phyloP scores from a whole-genome alignment of 1,140 invertebrate species.

The Panagrolaimus sp. region DNA sequence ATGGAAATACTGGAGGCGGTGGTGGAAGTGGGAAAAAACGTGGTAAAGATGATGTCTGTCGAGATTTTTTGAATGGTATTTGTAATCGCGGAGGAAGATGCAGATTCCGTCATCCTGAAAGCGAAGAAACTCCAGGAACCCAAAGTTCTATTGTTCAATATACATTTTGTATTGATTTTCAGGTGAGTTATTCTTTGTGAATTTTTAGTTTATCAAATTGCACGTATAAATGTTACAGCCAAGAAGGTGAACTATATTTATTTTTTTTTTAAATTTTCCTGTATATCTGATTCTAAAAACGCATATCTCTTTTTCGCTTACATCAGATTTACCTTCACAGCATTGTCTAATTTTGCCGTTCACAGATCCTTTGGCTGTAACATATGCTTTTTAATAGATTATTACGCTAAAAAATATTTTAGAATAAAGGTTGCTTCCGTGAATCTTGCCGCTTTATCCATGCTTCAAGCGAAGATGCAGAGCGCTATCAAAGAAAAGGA shows the following conservation, averaged over 20 bases:
- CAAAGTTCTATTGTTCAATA: not conserved
- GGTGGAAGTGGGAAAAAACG: not conserved
- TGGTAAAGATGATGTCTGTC: constrained; percentile 59
- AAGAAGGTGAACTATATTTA: no score
- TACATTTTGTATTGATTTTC: constrained; percentile 19
- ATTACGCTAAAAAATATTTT: no score
- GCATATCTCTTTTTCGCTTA: no score
- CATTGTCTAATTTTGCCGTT: no score
- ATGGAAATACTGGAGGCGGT: constrained; percentile 4
- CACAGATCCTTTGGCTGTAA: no score
- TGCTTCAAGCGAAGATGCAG: constrained; percentile 16
- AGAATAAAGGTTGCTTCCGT: constrained; percentile 17
- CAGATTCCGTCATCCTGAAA: constrained; percentile 68
- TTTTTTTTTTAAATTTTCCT: no score
- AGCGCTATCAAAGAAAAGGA: constrained; percentile 15
- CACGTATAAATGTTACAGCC: no score
- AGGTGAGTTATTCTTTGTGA: not conserved
- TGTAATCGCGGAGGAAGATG: constrained; percentile 73
- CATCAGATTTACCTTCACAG: no score
- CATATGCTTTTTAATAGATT: no score
- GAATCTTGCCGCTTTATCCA: constrained; percentile 17
- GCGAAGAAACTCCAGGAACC: constrained; percentile 47
- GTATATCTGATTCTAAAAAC: no score
- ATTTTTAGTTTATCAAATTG: no score
- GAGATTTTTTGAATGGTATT: constrained; percentile 65